A percentile compares a stretch with the other conserved stretches of the same genome.
phyloP scores from a whole-genome alignment of 2,888 invertebrate genomes.

The Eristalis arbustorum region DNA sequence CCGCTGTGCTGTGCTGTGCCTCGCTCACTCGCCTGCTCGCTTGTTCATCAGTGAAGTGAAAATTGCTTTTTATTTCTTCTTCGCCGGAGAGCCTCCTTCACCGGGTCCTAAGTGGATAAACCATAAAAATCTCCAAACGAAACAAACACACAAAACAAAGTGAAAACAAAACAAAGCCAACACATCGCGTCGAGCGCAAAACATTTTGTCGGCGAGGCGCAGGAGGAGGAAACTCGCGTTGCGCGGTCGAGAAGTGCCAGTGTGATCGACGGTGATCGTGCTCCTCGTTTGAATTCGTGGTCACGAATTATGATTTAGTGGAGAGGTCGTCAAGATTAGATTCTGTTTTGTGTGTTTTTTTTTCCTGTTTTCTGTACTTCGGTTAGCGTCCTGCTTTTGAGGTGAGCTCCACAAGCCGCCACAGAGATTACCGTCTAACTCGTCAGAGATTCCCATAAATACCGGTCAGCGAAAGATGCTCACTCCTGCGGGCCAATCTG shows the following conservation, averaged over 20 bases:
- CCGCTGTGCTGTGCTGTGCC: slow-evolving; percentile 1
- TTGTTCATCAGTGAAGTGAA: slow-evolving; percentile 12
- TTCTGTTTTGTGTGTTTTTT: slow-evolving; percentile 3
- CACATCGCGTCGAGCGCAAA: slow-evolving; percentile 25
- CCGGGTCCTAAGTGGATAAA: slow-evolving; percentile 58
- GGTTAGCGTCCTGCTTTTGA: slow-evolving; percentile 2
- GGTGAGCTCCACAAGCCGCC: slow-evolving; percentile 47
- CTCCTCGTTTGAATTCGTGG: slow-evolving; percentile 66
- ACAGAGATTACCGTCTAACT: slow-evolving; percentile 38
- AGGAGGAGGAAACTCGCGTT: background rate
- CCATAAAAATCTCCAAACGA: slow-evolving; percentile 57
- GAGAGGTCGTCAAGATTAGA: slow-evolving; percentile 64
- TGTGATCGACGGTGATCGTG: slow-evolving; percentile 63
- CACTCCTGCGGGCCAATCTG: slow-evolving; percentile 26
- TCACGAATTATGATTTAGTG: slow-evolving; percentile 71
- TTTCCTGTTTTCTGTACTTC: background rate
- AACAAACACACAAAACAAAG: slow-evolving; percentile 25
- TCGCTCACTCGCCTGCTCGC: background rate
- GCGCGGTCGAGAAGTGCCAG: background rate
- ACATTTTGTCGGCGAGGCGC: slow-evolving; percentile 29
- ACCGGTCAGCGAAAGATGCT: slow-evolving; percentile 26
- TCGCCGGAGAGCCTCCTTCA: slow-evolving; percentile 35
- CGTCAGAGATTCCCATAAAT: slow-evolving; percentile 55
- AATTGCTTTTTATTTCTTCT: slow-evolving; percentile 31
- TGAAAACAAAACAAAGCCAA: slow-evolving; percentile 21